Conservation (phyloP, 2,888 invertebrate genomes). For the Conus canariensis region DNA sequence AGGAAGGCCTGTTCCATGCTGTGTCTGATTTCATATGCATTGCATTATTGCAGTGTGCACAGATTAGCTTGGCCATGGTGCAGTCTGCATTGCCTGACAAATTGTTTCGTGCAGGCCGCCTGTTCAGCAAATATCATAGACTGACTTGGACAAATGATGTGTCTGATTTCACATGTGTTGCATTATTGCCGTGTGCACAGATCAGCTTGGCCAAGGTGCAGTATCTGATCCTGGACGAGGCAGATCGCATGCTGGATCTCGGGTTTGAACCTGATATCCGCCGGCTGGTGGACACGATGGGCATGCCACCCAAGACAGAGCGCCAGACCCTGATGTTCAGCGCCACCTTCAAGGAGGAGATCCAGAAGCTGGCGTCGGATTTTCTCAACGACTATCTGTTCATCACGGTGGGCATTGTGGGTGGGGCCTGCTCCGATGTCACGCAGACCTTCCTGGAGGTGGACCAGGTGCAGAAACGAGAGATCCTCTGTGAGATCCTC, state of each 20-base stretch:
- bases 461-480: slow-evolving; percentile 86
- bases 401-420: slow-evolving; percentile 93
- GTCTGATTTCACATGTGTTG: background rate
- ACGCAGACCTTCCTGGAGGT: slow-evolving; percentile 84
- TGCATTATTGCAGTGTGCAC: no score
- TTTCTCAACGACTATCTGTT: slow-evolving; percentile 91
- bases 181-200: slow-evolving; percentile 58
- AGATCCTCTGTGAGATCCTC: slow-evolving; percentile 86
- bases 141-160: background rate
- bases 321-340: slow-evolving; percentile 86
- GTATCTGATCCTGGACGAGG: slow-evolving; percentile 89
- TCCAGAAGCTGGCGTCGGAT: slow-evolving; percentile 89
- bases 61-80: no score
- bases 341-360: slow-evolving; percentile 86
- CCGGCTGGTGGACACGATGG: slow-evolving; percentile 69
- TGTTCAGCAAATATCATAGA: no score
- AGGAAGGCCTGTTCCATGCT: no score
- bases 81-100: no score
- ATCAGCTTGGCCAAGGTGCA: slow-evolving; percentile 82
- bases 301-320: slow-evolving; percentile 72
- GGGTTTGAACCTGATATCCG: slow-evolving; percentile 82
- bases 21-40: no score
- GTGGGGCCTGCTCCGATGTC: slow-evolving; percentile 95
- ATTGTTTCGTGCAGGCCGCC: no score
- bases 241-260: slow-evolving; percentile 89